Evolutionary conservation across 2,113 vertebrate species (phyloP).

Genomic region (Copsychus sechellarum): DNA sequence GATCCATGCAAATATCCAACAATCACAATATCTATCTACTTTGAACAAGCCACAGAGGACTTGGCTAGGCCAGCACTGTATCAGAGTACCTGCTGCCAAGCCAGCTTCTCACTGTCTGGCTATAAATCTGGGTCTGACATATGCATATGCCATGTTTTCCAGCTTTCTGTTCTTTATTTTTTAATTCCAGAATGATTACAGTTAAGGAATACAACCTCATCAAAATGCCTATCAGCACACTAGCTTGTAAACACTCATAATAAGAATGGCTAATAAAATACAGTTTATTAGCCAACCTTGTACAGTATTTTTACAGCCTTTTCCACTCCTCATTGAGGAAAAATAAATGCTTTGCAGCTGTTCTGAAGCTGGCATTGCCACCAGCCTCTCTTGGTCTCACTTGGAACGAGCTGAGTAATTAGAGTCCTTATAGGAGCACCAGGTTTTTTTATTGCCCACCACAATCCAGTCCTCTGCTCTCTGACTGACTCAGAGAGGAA

Average conservation of each 20-base stretch:
- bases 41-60: conserved; percentile 55
- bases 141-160: conserved; percentile 31
- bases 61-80: conserved; percentile 31
- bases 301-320: conserved; percentile 12
- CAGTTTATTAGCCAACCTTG: conserved; percentile 45
- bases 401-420: conserved; percentile 41
- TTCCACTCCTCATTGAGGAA: conserved; percentile 35
- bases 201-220: conserved; percentile 25
- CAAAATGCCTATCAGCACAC: conserved; percentile 20
- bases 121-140: conserved; percentile 67
- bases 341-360: conserved; percentile 45
- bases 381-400: conserved; percentile 30
- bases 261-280: conserved; percentile 43
- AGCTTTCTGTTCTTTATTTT: conserved; percentile 38
- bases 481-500: background rate
- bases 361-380: background rate
- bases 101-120: conserved; percentile 35
- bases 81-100: conserved; percentile 56
- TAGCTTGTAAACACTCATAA: conserved; percentile 39
- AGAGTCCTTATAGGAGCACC: conserved; percentile 14
- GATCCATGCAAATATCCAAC: background rate
- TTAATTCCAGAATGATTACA: conserved; percentile 32
- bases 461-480: background rate
- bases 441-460: conserved; percentile 14
- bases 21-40: conserved; percentile 50